These are phyloP conservation scores for Phoxinus dragarum DNA, from an alignment of 2,797 vertebrate species.

Conservation along the genomic window DNA sequence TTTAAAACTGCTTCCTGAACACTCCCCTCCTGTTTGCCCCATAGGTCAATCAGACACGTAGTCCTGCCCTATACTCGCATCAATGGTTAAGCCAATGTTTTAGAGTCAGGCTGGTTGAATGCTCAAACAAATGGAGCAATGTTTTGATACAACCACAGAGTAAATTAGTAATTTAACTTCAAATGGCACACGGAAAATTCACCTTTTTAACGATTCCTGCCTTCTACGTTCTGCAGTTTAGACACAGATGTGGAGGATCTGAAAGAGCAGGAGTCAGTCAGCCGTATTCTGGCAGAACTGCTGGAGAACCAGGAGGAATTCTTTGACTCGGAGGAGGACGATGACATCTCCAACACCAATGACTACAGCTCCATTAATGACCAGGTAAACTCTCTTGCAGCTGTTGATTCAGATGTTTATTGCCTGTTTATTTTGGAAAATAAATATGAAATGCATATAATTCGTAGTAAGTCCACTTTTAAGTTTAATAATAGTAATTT, in stretches of 20 bases:
- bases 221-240: conserved; percentile 75
- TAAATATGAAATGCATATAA: not conserved
- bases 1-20: not conserved
- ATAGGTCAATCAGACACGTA: not conserved
- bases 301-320: conserved; percentile 94
- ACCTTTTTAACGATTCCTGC: not conserved
- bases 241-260: conserved; percentile 92
- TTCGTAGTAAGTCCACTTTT: not conserved
- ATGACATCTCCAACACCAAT: conserved; percentile 93
- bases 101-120: not conserved
- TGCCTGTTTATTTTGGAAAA: not conserved
- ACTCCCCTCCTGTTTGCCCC: not conserved
- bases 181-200: not conserved
- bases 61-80: not conserved
- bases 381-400: conserved; percentile 80
- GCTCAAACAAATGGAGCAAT: not conserved
- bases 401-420: not conserved
- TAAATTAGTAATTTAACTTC: not conserved
- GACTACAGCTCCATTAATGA: conserved; percentile 97
- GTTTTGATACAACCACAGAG: not conserved
- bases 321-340: conserved; percentile 96
- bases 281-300: conserved; percentile 91
- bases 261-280: conserved; percentile 92
- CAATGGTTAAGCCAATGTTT: not conserved
- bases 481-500: not conserved